These are phyloP conservation scores for Hirundo rustica DNA, from an alignment of 2,797 vertebrate species.

Conservation along the genomic window DNA sequence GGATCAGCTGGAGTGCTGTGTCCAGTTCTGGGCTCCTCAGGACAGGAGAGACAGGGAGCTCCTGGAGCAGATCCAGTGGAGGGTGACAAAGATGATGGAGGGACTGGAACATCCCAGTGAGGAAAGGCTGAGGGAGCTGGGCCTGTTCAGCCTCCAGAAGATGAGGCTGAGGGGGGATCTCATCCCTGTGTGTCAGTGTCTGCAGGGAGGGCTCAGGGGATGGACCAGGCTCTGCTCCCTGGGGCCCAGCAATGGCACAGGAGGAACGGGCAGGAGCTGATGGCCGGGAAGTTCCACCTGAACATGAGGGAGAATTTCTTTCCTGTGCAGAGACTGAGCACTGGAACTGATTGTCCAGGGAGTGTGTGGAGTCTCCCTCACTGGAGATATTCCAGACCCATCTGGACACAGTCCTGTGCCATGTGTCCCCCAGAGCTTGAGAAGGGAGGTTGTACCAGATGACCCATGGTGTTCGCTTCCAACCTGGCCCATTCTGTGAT, in stretches of 20 bases:
- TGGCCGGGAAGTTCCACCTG: not conserved
- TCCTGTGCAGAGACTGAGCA: rapidly evolving
- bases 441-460: not conserved
- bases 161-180: too few relatives aligned
- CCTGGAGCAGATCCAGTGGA: too few relatives aligned
- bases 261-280: rapidly evolving
- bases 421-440: not conserved
- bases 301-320: not conserved
- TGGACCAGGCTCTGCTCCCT: not conserved
- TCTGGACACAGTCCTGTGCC: not conserved
- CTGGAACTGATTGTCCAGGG: not conserved
- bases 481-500: not conserved
- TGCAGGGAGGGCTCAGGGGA: too few relatives aligned
- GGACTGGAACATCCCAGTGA: too few relatives aligned
- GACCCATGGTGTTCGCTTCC: not conserved
- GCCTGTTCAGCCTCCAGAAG: too few relatives aligned
- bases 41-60: too few relatives aligned
- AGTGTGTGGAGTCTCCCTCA: not conserved
- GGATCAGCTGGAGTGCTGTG: too few relatives aligned
- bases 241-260: not conserved
- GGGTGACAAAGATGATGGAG: too few relatives aligned
- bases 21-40: too few relatives aligned
- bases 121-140: too few relatives aligned
- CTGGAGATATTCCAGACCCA: not conserved
- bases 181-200: too few relatives aligned